Evolutionary conservation across 2,888 invertebrate species (phyloP).

Genomic region (Dicycla oo): DNA sequence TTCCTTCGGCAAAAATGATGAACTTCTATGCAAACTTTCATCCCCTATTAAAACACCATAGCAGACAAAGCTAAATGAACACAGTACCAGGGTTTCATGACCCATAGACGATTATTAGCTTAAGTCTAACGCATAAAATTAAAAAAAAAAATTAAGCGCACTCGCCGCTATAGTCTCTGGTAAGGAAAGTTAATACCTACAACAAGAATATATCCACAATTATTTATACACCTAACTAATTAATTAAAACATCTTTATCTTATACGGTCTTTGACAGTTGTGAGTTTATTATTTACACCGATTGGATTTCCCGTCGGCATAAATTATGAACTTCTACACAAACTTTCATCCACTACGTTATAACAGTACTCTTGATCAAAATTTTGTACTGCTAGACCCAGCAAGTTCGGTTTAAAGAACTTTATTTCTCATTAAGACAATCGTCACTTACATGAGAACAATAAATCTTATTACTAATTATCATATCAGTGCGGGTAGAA

Average conservation of each 20-base stretch:
- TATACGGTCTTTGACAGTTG: neutral
- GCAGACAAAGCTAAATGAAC: neutral
- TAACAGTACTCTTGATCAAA: too few species aligned
- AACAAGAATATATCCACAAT: neutral
- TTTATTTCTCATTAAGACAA: too few species aligned
- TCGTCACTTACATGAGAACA: too few species aligned
- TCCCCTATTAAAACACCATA: neutral
- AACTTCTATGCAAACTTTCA: neutral
- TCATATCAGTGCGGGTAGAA: too few species aligned
- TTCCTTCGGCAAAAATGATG: neutral
- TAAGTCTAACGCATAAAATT: neutral
- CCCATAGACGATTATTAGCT: neutral
- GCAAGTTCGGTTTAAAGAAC: too few species aligned
- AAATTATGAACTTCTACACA: neutral
- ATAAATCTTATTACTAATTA: too few species aligned
- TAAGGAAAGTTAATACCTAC: conserved; percentile 5
- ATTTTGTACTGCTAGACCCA: too few species aligned
- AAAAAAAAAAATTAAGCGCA: neutral
- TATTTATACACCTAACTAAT: neutral
- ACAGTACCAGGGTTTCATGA: neutral
- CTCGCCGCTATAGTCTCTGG: neutral
- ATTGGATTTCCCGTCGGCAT: neutral
- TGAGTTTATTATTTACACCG: neutral
- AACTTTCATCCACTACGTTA: too few species aligned
- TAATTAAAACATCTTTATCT: neutral